Base-by-base conservation (phyloP, 2,888 invertebrate genomes). In the Drosophila testacea region DNA sequence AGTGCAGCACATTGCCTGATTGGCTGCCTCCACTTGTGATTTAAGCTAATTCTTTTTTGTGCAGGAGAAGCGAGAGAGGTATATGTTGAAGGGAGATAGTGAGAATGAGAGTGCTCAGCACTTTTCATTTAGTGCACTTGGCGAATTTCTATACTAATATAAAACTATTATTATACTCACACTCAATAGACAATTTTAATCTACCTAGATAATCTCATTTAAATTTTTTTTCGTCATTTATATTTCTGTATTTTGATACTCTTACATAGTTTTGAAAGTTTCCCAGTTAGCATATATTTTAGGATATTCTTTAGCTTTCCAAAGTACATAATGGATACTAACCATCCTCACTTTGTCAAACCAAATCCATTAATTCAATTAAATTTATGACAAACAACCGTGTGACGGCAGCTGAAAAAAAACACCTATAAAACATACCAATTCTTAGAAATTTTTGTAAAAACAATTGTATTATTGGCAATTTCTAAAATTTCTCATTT, bases 1-100 rank as follows among this genome's bases (percentile, higher is more conserved):
- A 83, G 83, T 87, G 84, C 68, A 70, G 64, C 78, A 72, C 81
- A 77, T 83, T 83, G 83, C 69, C 75, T 77, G 82, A 83, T 83
- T 86, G 84, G 79, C 81, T 83, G 81, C 62, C 41, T 64, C 66
- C 65, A 61, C 55, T 69, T 68, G 51, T 77, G 80, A 82, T 77
- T 85, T 85, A 83, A 79, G 73, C 79, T 87, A 84, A 83, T 87
- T 83, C 77, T 74, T 66, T 66, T 78, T 68, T 67, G 52, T 55
- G 39, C 47, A 48, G 39, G 46, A 61, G 42, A 13, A 36, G 32
- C 11, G 6, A 51, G 39, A 41, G 27, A 13, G 11, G 5, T 28
- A 27, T 6, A 27, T 22, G 22, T 6, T 30, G 9, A 6, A 32
- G 32, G 6, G 5, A 27, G 13, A 22, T 4, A 16, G 32, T 6